Conservation (phyloP, 2,113 vertebrate genomes). For the Hippocampus barbouri region DNA sequence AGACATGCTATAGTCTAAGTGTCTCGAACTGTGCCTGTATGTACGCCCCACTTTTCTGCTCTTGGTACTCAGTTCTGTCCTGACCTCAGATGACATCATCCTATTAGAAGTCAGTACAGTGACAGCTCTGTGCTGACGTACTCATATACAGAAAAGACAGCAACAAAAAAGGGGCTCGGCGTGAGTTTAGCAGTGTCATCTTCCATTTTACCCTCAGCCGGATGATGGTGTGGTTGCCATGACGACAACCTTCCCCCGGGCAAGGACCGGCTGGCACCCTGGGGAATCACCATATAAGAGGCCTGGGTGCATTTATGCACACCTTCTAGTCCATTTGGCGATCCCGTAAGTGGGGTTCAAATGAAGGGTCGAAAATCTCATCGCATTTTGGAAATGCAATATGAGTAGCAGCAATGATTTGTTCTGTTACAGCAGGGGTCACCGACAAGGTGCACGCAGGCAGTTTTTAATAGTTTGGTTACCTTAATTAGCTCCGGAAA, state of each 20-base stretch:
- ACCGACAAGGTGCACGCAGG: too few species aligned
- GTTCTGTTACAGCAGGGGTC: too few species aligned
- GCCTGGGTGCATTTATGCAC: neutral
- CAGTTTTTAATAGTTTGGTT: too few species aligned
- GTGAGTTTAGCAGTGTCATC: conserved; percentile 46
- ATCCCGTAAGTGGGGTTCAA: neutral
- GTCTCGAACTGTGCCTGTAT: neutral
- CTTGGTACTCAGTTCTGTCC: neutral
- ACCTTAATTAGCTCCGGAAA: too few species aligned
- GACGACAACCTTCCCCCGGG: conserved; percentile 67
- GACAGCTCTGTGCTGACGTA: neutral
- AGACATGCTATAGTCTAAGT: neutral
- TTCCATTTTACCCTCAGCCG: conserved; percentile 28
- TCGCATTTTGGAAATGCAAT: too few species aligned
- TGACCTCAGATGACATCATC: conserved; percentile 26
- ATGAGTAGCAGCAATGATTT: too few species aligned
- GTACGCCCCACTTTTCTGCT: neutral
- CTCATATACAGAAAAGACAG: neutral
- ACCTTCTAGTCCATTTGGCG: neutral
- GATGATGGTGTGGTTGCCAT: conserved; percentile 73
- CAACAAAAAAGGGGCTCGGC: neutral
- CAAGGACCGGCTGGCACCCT: conserved; percentile 63
- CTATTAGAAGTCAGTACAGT: conserved; percentile 3
- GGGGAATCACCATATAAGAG: conserved; percentile 29
- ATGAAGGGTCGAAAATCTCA: neutral